These are phyloP conservation scores for Tetragnatha montana DNA, from an alignment of 2,888 invertebrate genomes.

Conservation along the genomic window DNA sequence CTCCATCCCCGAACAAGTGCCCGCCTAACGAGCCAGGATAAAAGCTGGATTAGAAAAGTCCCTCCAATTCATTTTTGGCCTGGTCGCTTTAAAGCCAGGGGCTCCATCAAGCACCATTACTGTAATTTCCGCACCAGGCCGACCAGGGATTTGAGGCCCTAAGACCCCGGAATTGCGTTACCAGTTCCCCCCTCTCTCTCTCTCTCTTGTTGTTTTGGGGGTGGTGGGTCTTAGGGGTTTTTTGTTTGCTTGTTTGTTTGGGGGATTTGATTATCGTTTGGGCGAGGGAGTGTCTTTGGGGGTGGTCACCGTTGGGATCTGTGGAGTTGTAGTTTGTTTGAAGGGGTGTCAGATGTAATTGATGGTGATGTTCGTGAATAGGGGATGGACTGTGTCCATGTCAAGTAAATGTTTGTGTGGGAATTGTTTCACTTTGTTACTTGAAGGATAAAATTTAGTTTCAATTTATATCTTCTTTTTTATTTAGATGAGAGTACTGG, in stretches of 20 bases:
- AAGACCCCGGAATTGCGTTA: constrained; percentile 34
- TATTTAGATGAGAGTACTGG: no score
- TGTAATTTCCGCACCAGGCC: constrained; percentile 63
- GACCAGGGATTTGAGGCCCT: constrained; percentile 31
- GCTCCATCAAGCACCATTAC: constrained; percentile 62
- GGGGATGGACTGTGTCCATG: no score
- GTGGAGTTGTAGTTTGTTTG: no score
- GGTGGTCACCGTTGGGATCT: background rate
- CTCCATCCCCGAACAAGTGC: no score
- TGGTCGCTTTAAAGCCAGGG: background rate
- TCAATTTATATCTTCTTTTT: no score
- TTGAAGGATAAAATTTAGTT: no score
- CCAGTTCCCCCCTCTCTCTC: constrained; percentile 4
- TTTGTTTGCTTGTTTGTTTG: background rate
- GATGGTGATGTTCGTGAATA: no score
- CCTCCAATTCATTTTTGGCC: background rate
- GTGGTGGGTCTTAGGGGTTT: background rate
- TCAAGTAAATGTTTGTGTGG: no score
- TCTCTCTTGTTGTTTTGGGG: constrained; percentile 6
- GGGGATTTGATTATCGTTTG: background rate
- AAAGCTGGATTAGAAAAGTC: background rate
- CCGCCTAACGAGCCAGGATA: no score
- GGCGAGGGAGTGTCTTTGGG: background rate
- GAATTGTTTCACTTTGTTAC: no score
- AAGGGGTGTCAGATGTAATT: no score